Conservation (phyloP, 2,888 invertebrate species). For the Morpho achilles region DNA sequence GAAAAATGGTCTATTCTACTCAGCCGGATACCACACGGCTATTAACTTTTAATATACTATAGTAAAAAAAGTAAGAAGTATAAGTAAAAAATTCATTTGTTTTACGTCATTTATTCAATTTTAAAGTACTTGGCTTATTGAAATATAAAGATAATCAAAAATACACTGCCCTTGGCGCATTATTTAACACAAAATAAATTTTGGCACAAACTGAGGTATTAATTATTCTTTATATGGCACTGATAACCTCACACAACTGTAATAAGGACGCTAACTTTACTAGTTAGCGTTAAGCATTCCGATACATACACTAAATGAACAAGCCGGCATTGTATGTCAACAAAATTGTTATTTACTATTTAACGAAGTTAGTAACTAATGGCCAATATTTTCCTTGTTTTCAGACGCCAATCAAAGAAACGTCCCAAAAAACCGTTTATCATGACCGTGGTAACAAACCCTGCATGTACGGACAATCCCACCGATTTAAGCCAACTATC, state of each 20-base stretch:
- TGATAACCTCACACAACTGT: slow-evolving; percentile 55
- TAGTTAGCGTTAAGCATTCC: slow-evolving; percentile 45
- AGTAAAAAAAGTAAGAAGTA: too few relatives aligned
- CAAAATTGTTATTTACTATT: slow-evolving; percentile 1
- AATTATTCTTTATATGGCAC: slow-evolving; percentile 69
- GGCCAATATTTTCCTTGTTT: slow-evolving; percentile 29
- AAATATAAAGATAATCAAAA: not conserved
- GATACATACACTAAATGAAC: slow-evolving; percentile 10
- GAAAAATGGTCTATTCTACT: too few relatives aligned
- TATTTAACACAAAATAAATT: slow-evolving; percentile 60
- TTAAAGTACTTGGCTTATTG: too few relatives aligned
- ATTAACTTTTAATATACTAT: too few relatives aligned
- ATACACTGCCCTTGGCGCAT: slow-evolving; percentile 42
- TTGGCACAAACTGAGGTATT: slow-evolving; percentile 56
- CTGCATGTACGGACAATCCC: slow-evolving; percentile 47
- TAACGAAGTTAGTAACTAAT: slow-evolving; percentile 4
- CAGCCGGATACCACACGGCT: too few relatives aligned
- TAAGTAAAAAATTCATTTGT: too few relatives aligned
- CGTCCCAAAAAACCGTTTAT: slow-evolving; percentile 3
- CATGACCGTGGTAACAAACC: slow-evolving; percentile 74
- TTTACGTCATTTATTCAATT: too few relatives aligned
- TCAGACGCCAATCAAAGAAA: slow-evolving; percentile 39
- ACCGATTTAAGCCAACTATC: slow-evolving; percentile 37
- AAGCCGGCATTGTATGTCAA: slow-evolving; percentile 5
- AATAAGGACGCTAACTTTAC: slow-evolving; percentile 55